These are phyloP conservation scores for Loxodonta africana DNA, from an alignment of 2,113 vertebrate genomes.

Conservation along the genomic window DNA sequence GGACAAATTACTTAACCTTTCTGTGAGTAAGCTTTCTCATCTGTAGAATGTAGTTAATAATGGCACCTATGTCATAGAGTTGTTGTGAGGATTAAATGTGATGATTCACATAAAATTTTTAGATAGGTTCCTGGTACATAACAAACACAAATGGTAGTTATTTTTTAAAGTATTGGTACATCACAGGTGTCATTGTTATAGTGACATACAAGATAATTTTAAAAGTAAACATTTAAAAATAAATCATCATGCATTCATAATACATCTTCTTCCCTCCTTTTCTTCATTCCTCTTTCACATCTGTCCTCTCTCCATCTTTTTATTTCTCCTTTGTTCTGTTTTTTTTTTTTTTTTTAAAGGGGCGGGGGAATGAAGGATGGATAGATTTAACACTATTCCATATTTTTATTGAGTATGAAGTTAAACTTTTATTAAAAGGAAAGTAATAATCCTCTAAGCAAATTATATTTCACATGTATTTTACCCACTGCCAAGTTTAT, in stretches of 20 bases:
- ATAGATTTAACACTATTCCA: background rate
- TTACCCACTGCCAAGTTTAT: background rate
- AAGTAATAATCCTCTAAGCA: background rate
- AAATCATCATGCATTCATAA: background rate
- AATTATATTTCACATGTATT: background rate
- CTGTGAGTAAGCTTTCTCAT: background rate
- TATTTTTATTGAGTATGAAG: conserved; percentile 32
- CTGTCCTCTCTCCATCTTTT: background rate
- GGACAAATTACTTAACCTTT: background rate
- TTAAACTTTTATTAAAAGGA: conserved; percentile 15
- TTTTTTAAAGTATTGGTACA: background rate
- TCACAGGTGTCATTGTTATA: background rate
- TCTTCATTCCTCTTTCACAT: background rate
- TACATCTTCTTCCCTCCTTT: background rate
- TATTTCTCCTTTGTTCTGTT: background rate
- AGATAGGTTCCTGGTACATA: background rate
- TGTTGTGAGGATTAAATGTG: conserved; percentile 7
- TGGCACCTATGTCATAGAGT: background rate
- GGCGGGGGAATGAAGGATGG: background rate
- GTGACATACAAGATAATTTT: background rate
- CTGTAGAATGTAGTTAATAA: background rate
- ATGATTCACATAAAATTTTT: background rate
- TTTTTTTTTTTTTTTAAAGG: background rate
- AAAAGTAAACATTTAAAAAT: background rate
- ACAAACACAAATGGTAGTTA: background rate